Percentiles rank a stretch among this genome's conserved stretches.
phyloP scores from a whole-genome alignment of 1,140 invertebrate genomes.

The Drosophila melanogaster region DNA sequence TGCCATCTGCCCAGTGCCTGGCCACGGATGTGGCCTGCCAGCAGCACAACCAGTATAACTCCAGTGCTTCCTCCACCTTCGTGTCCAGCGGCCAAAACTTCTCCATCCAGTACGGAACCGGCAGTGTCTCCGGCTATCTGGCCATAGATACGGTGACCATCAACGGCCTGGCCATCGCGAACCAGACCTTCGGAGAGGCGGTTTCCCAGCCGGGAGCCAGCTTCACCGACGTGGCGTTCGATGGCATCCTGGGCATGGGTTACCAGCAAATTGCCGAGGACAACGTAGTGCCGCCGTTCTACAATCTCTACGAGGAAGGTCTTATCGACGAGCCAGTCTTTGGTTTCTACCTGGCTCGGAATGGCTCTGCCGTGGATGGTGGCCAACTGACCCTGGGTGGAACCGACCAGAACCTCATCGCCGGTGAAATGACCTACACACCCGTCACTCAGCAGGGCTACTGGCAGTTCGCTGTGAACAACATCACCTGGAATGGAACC shows the following conservation, averaged over 20 bases:
- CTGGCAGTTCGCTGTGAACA: conserved; percentile 78
- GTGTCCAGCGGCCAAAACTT: conserved; percentile 57
- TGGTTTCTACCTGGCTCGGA: conserved; percentile 95
- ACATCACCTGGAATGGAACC: conserved; percentile 48
- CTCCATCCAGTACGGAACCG: conserved; percentile 72
- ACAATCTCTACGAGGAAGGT: conserved; percentile 95
- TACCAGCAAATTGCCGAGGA: conserved; percentile 95
- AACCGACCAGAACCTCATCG: conserved; percentile 57
- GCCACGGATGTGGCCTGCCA: conserved; percentile 63
- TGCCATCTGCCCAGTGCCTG: conserved; percentile 63
- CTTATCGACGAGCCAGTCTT: conserved; percentile 92
- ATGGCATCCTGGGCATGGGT: conserved; percentile 97
- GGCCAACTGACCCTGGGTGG: conserved; percentile 73
- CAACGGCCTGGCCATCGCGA: conserved; percentile 88
- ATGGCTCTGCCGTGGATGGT: conserved; percentile 42
- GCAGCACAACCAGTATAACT: conserved; percentile 68
- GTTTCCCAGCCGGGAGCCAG: conserved; percentile 93
- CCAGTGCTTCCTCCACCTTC: conserved; percentile 66
- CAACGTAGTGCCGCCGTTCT: conserved; percentile 95
- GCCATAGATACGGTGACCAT: conserved; percentile 70
- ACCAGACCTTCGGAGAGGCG: conserved; percentile 98
- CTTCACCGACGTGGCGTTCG: conserved; percentile 97
- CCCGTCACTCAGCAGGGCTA: conserved; percentile 73
- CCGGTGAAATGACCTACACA: conserved; percentile 70
- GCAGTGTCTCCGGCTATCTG: conserved; percentile 60